Evolutionary conservation across 2,888 invertebrate genomes (phyloP).

Genomic region (Caenorhabditis becei): DNA sequence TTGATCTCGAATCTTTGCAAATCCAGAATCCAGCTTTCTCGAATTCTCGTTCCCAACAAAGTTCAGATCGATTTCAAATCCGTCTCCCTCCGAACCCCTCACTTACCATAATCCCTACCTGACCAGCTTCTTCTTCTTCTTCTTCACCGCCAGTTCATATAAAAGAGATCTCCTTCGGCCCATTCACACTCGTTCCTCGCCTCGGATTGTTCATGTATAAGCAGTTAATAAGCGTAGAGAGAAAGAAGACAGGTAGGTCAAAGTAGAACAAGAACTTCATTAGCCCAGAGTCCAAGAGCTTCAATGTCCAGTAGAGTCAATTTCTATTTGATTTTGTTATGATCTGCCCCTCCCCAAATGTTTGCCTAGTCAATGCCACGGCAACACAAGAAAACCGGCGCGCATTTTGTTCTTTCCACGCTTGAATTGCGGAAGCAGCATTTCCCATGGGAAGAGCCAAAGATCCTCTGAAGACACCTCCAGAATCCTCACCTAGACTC

Average conservation of each 20-base stretch:
- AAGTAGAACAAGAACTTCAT: too few relatives aligned
- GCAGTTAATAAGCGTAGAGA: conserved; percentile 50
- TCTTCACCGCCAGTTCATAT: conserved; percentile 10
- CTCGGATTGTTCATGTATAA: conserved; percentile 36
- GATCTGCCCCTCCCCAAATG: conserved; percentile 33
- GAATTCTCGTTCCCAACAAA: not conserved
- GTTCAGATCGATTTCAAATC: not conserved
- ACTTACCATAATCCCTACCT: conserved; percentile 52
- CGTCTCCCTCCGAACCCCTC: conserved; percentile 20
- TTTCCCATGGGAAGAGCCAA: too few relatives aligned
- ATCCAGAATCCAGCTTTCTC: conserved; percentile 3
- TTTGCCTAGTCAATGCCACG: conserved; percentile 29
- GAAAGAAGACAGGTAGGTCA: not conserved
- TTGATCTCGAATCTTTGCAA: conserved; percentile 4
- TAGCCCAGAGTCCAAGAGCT: not conserved
- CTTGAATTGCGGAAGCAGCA: conserved; percentile 6
- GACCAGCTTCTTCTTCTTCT: conserved; percentile 29
- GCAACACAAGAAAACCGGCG: conserved; percentile 39
- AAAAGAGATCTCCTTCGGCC: conserved; percentile 8
- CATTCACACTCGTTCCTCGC: conserved; percentile 26
- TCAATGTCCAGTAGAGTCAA: not conserved
- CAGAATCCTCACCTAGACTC: too few relatives aligned
- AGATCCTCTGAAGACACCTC: too few relatives aligned
- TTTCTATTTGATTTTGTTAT: conserved; percentile 54
- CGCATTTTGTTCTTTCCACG: conserved; percentile 38